These are phyloP conservation scores for Danio kyathit DNA, from an alignment of 2,797 vertebrate species.

Conservation along the genomic window DNA sequence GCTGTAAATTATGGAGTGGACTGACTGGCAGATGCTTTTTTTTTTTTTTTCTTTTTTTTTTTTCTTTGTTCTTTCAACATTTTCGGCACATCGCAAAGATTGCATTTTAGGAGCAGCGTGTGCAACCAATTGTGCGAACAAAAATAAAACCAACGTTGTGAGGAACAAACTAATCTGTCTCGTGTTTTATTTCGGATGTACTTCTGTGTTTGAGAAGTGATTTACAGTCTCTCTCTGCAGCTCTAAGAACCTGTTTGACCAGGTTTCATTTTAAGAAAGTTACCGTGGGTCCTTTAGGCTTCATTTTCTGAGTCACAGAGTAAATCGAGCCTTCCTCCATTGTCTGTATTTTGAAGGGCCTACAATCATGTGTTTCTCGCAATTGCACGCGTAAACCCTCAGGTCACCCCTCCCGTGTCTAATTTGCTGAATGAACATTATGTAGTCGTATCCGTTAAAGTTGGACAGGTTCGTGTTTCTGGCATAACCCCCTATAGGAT, in stretches of 20 bases:
- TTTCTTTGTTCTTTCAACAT: constrained; percentile 65
- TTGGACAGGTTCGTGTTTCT: constrained; percentile 23
- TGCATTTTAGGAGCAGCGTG: constrained; percentile 68
- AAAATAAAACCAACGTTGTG: constrained; percentile 75
- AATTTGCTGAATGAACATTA: not conserved
- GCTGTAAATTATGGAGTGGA: constrained; percentile 67
- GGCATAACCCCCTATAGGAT: constrained; percentile 1
- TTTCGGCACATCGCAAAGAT: constrained; percentile 66
- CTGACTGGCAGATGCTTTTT: constrained; percentile 65
- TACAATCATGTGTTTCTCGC: not conserved
- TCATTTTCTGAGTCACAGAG: constrained; percentile 34
- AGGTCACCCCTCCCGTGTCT: not conserved
- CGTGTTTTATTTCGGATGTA: constrained; percentile 48
- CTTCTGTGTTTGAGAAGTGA: constrained; percentile 9
- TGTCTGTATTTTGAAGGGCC: constrained; percentile 5
- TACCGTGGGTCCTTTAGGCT: constrained; percentile 13
- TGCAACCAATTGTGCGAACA: constrained; percentile 91
- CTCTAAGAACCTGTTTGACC: constrained; percentile 51
- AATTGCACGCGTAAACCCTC: constrained; percentile 26
- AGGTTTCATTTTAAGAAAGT: constrained; percentile 40
- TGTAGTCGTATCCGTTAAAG: not conserved
- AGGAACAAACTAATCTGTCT: constrained; percentile 66
- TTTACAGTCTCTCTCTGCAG: not conserved
- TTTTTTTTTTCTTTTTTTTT: constrained; percentile 58
- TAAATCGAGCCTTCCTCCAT: constrained; percentile 35